A percentile compares a stretch with the other conserved stretches of the same genome.
Conservation (phyloP, 2,797 vertebrate species). For the Acipenser transmontanus region DNA sequence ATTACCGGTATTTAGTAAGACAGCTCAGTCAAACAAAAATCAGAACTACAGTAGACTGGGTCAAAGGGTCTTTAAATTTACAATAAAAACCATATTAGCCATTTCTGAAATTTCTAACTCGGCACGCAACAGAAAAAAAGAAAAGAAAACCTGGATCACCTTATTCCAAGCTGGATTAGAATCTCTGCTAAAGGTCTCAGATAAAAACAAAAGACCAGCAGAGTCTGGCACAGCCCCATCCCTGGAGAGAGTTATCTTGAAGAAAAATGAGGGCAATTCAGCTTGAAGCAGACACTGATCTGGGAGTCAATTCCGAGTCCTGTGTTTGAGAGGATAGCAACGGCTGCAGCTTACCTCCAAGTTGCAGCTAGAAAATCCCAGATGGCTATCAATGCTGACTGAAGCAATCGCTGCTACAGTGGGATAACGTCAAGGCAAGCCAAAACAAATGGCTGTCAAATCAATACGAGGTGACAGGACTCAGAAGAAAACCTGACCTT, state of each 20-base stretch:
- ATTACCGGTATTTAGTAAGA: too few relatives aligned
- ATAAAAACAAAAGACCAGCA: conserved; percentile 53
- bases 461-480: conserved; percentile 57
- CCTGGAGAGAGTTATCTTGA: conserved; percentile 32
- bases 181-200: conserved; percentile 55
- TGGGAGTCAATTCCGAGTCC: conserved; percentile 27
- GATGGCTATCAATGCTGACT: conserved; percentile 40
- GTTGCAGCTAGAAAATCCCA: conserved; percentile 26
- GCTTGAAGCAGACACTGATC: conserved; percentile 22
- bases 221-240: conserved; percentile 42
- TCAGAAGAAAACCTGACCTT: conserved; percentile 49
- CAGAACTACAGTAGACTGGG: too few relatives aligned
- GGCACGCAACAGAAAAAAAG: conserved; percentile 22
- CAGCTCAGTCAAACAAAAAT: too few relatives aligned
- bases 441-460: conserved; percentile 52
- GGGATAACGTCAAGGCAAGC: conserved; percentile 40
- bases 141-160: conserved; percentile 63
- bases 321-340: conserved; percentile 14
- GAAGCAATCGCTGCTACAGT: conserved; percentile 34
- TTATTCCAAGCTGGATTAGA: conserved; percentile 38
- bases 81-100: too few relatives aligned
- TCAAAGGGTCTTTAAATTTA: too few relatives aligned
- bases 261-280: conserved; percentile 43
- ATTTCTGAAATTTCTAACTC: too few relatives aligned
- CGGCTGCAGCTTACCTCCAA: conserved; percentile 14